A percentile compares a stretch with the other conserved stretches of the same genome.
Conservation (phyloP, 2,888 invertebrate genomes). For the Bugula neritina region DNA sequence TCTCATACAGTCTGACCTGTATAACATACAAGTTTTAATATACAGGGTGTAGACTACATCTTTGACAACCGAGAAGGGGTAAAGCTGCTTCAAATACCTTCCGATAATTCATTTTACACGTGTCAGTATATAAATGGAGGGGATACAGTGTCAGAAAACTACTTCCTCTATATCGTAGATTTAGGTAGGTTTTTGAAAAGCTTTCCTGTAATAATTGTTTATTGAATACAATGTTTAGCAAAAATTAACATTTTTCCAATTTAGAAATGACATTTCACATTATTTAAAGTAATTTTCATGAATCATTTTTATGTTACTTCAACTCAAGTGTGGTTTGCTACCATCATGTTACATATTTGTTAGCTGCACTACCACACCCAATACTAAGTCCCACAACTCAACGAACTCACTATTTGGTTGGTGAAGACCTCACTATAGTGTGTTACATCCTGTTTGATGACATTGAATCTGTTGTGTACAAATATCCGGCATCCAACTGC, state of each 20-base stretch:
- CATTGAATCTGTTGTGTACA: background rate
- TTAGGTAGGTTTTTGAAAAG: no score
- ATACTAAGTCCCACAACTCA: background rate
- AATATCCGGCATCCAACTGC: background rate
- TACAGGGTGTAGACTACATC: background rate
- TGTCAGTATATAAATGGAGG: background rate
- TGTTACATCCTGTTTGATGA: background rate
- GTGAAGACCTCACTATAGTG: background rate
- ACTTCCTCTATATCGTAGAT: background rate
- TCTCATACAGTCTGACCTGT: no score
- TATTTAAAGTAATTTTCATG: no score
- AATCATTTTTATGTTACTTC: no score
- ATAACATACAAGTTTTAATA: no score
- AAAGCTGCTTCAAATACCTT: background rate
- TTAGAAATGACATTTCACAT: no score
- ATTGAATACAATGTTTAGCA: no score
- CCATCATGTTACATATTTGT: no score
- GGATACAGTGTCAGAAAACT: background rate
- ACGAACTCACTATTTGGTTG: background rate
- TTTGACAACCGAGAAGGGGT: background rate
- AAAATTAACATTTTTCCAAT: no score
- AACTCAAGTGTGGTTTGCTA: no score
- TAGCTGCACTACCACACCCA: no score
- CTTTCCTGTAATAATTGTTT: no score
- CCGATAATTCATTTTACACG: background rate